Evolutionary conservation across 2,888 invertebrate genomes (phyloP), one percentile per base, ranked within the genome.

Genomic region (Volucella zonaria): DNA sequence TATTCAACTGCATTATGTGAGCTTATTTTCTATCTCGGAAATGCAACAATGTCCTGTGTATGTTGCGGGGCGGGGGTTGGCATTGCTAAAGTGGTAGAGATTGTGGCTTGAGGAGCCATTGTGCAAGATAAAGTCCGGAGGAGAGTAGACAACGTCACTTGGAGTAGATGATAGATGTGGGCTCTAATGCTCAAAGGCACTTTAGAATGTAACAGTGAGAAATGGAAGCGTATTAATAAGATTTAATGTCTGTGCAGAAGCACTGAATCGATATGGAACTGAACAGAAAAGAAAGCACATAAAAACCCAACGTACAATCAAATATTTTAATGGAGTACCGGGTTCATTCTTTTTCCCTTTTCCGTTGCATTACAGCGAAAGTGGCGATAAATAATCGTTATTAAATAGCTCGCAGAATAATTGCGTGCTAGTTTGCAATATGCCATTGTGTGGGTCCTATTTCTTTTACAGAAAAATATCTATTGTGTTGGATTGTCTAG

Each of bases 181-280:
- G 74, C 64, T 62, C 78, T 82, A 78, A 74, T 74, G 68, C 74
- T 54, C 58, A 42, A 70, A 74, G 66, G 77, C 73, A 78, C 78
- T 82, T 64, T 64, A 58, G 18, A 70, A 59, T 42, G 58, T 54
- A 70, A 43, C 74, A 75, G 58, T 70, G 74, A 82, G 74, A 70
- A 75, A 78, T 82, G 68, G 45, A 74, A 74, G 74, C 68, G 56
- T 74, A 82, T 82, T 74, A 74, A 78, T 78, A 82, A 78, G 82
- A 78, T 82, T 74, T 82, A 82, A 78, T 82, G 82, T 52, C 58
- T 70, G 49, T 74, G 73, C 58, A 52, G 38, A 40, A 45, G 45
- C n/a, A 9, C 42, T 68, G 73, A 56, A 78, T 78, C 68, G 68
- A 82, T 74, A 54, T 67, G 70, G 18, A 66, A 52, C 42, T 66